Evolutionary conservation across 2,888 invertebrate species (phyloP).

Genomic region (Lithophane ornitopus): DNA sequence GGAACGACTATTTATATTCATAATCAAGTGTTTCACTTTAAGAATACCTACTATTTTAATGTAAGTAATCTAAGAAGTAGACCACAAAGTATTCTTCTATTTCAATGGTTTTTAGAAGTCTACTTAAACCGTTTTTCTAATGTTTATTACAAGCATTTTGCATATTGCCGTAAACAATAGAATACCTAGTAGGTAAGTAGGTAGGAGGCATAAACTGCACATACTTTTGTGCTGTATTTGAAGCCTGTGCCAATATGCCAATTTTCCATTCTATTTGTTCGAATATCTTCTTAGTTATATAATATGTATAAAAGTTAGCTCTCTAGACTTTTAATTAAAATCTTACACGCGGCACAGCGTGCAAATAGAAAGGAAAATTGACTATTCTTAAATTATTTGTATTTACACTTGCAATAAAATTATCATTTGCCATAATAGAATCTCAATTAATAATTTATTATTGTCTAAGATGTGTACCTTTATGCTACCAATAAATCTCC

Average conservation of each 20-base stretch:
- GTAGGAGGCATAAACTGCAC: slow-evolving; percentile 29
- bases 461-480: slow-evolving; percentile 71
- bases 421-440: slow-evolving; percentile 71
- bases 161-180: slow-evolving; percentile 43
- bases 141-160: slow-evolving; percentile 45
- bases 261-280: slow-evolving; percentile 51
- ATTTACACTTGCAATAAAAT: slow-evolving; percentile 60
- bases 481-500: slow-evolving; percentile 80
- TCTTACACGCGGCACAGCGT: slow-evolving; percentile 16
- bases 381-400: slow-evolving; percentile 48
- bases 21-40: slow-evolving; percentile 52
- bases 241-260: slow-evolving; percentile 26
- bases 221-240: slow-evolving; percentile 11
- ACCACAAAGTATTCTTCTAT: slow-evolving; percentile 52
- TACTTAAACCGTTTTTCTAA: slow-evolving; percentile 38
- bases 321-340: slow-evolving; percentile 21
- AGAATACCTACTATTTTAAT: slow-evolving; percentile 24
- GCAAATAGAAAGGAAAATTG: slow-evolving; percentile 58
- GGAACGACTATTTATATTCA: slow-evolving; percentile 43
- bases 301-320: slow-evolving; percentile 31
- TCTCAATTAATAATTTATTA: slow-evolving; percentile 73
- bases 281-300: slow-evolving; percentile 26
- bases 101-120: slow-evolving; percentile 35
- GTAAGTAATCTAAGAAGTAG: slow-evolving; percentile 38
- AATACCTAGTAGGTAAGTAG: slow-evolving; percentile 8